phyloP scores from a whole-genome alignment of 1,140 invertebrate species.

The Temnothorax curvispinosus region DNA sequence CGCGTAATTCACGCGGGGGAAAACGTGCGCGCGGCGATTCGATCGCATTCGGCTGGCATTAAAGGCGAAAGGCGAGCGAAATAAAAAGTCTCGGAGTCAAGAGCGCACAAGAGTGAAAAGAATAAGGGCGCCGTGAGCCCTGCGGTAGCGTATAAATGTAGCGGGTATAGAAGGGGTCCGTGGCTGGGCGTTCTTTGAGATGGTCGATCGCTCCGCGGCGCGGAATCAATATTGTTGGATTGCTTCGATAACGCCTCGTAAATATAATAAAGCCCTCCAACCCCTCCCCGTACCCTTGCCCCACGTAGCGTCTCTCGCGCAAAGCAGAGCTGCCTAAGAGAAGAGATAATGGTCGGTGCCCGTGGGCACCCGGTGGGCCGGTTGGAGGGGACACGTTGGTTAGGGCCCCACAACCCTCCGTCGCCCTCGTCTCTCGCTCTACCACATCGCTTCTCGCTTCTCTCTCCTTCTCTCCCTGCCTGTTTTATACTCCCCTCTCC shows the following conservation, averaged over 20 bases:
- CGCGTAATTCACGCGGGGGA: constrained; percentile 48
- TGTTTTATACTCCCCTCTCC: constrained; percentile 32
- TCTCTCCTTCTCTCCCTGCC: background rate
- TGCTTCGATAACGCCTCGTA: constrained; percentile 83
- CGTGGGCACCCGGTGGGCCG: constrained; percentile 67
- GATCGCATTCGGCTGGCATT: constrained; percentile 59
- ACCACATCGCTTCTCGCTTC: constrained; percentile 40
- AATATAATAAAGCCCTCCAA: constrained; percentile 83
- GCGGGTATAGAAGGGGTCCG: constrained; percentile 33
- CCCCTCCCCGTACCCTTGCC: constrained; percentile 31
- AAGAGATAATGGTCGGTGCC: constrained; percentile 76
- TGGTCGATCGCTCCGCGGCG: constrained; percentile 73
- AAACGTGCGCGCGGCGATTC: constrained; percentile 45
- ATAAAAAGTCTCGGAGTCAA: constrained; percentile 39
- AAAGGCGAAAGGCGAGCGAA: constrained; percentile 26
- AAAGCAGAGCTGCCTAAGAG: constrained; percentile 50
- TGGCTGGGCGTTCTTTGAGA: constrained; percentile 69
- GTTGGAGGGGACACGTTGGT: constrained; percentile 59
- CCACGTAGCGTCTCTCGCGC: constrained; percentile 16
- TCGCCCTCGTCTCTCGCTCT: constrained; percentile 32
- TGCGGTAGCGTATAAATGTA: constrained; percentile 67
- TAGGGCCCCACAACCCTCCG: constrained; percentile 58
- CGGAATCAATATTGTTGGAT: constrained; percentile 84
- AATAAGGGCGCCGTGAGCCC: constrained; percentile 61
- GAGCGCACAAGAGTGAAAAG: constrained; percentile 41